phyloP scores from a whole-genome alignment of 1,140 invertebrate species.

The Asbolus verrucosus region DNA sequence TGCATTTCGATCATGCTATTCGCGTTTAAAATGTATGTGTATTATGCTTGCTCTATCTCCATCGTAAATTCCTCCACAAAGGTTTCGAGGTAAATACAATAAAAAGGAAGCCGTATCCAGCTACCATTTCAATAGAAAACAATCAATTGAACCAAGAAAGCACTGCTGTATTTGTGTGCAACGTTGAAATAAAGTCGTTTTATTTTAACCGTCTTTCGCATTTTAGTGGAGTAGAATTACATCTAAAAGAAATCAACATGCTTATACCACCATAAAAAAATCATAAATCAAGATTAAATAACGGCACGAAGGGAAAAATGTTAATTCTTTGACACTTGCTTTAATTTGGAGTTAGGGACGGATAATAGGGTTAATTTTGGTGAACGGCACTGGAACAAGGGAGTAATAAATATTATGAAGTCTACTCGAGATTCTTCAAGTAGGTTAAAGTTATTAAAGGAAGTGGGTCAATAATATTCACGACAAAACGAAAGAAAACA shows the following conservation, averaged over 20 bases:
- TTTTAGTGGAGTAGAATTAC: slow-evolving; percentile 5
- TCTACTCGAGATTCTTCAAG: too few species aligned
- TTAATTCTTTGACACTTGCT: too few species aligned
- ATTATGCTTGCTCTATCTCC: slow-evolving; percentile 22
- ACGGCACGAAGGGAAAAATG: too few species aligned
- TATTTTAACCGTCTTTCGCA: not conserved
- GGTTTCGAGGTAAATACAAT: slow-evolving; percentile 16
- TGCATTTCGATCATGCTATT: slow-evolving; percentile 25
- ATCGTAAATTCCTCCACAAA: slow-evolving; percentile 33
- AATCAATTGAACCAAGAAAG: slow-evolving; percentile 13
- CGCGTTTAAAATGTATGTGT: slow-evolving; percentile 34
- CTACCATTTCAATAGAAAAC: slow-evolving; percentile 26
- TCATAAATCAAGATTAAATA: too few species aligned
- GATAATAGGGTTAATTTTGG: too few species aligned
- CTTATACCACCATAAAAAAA: too few species aligned
- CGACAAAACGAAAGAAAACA: not conserved
- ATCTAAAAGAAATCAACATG: not conserved
- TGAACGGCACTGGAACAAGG: too few species aligned
- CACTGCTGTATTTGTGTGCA: slow-evolving; percentile 8
- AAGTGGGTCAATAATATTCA: too few species aligned
- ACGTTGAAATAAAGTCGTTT: not conserved
- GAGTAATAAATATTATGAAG: too few species aligned
- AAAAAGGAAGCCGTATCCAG: slow-evolving; percentile 18
- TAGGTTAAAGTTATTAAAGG: too few species aligned
- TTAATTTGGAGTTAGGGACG: too few species aligned